Conservation (phyloP, 2,888 invertebrate species). For the Ectropis crepuscularia region DNA sequence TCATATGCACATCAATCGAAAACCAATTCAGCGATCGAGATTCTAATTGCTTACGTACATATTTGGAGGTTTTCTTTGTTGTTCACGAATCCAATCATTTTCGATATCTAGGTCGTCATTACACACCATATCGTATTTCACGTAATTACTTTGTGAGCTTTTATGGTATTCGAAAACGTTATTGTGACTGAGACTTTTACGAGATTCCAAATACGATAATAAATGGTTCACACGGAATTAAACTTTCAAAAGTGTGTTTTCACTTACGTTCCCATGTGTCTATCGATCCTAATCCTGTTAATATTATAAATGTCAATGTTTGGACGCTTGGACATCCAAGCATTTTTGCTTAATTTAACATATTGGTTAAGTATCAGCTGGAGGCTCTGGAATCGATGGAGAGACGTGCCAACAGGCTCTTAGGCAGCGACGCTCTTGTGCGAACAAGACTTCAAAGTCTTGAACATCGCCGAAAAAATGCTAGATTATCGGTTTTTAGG, state of each 20-base stretch:
- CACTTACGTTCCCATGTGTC: background rate
- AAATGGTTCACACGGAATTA: slow-evolving; percentile 1
- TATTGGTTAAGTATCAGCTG: no score
- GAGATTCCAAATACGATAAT: background rate
- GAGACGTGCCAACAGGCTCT: no score
- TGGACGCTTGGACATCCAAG: background rate
- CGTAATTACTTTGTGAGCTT: background rate
- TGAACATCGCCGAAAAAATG: no score
- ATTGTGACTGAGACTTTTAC: slow-evolving; percentile 1
- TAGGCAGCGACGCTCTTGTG: no score
- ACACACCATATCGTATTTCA: background rate
- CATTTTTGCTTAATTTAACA: no score
- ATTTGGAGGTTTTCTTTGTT: background rate
- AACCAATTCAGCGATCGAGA: no score
- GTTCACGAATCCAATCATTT: background rate
- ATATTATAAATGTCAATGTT: background rate
- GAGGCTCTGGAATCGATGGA: no score
- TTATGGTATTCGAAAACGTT: background rate
- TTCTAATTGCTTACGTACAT: background rate
- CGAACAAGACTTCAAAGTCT: no score
- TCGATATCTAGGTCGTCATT: background rate
- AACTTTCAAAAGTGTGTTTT: background rate
- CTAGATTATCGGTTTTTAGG: no score
- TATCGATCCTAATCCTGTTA: no score
- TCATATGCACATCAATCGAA: no score